These are phyloP conservation scores for Gadus chalcogrammus DNA, from an alignment of 2,113 vertebrate species.

Conservation along the genomic window DNA sequence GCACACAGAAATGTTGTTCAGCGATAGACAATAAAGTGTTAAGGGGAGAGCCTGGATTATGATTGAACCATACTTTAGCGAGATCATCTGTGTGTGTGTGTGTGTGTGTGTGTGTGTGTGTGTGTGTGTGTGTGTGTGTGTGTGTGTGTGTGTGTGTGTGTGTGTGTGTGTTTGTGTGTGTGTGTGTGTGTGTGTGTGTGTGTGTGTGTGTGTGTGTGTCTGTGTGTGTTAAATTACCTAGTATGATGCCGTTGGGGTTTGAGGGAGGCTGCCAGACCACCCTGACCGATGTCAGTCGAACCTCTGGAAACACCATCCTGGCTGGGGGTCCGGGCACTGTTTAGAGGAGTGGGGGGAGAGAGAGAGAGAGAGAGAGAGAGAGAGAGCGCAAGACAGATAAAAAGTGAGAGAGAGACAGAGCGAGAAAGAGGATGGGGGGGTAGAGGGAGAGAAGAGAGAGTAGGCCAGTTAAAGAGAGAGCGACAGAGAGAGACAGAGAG, in stretches of 20 bases:
- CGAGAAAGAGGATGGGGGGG: neutral
- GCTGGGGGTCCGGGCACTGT: slow-evolving; percentile 86
- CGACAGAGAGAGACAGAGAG: neutral
- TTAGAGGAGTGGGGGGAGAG: slow-evolving; percentile 6
- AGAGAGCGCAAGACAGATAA: slow-evolving; percentile 22
- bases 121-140: neutral
- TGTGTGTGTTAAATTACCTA: slow-evolving; percentile 76
- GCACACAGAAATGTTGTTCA: no score
- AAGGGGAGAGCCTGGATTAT: no score
- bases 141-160: neutral
- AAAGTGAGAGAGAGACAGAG: neutral
- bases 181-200: neutral
- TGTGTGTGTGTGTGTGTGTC: neutral
- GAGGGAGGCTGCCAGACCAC: slow-evolving; percentile 90
- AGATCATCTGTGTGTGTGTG: neutral
- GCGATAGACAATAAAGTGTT: no score
- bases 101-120: neutral
- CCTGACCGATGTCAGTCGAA: slow-evolving; percentile 82
- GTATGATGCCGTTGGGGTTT: slow-evolving; percentile 87
- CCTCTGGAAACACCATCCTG: slow-evolving; percentile 91
- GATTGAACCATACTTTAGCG: no score
- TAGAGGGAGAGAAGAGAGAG: no score
- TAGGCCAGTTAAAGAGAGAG: neutral
- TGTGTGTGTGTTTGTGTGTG: neutral
- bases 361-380: slow-evolving; percentile 12